Evolutionary conservation across 1,140 invertebrate species (phyloP), one percentile per base, ranked within the genome.

Genomic region (Amphibalanus amphitrite): DNA sequence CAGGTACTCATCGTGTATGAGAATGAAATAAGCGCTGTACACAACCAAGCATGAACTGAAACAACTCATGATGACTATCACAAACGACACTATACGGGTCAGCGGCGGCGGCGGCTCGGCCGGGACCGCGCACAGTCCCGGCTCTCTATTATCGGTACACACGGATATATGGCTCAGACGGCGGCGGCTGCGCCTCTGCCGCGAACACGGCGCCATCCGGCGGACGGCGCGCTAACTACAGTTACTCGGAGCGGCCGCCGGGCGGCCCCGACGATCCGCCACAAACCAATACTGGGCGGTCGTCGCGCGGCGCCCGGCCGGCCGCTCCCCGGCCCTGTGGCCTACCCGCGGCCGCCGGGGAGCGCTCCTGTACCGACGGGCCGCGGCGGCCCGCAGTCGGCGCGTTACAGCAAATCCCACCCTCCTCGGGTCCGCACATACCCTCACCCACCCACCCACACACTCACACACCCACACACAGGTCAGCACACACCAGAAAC

Each of bases 21-120:
- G 47, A 59, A 59, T 59, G 47, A 59, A 59, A 59, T 59, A 59
- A 59, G 47, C 47, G 47, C 47, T 59, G 47, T 59, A 59, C 47
- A 70, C 28, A 28, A 70, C 40, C 69, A 17, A 70, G 69, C 38
- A 70, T 59, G 64, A 59, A 64, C 69, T 59, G 69, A 70, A 29
- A 29, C 69, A 59, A 28, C 30, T 33, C 28, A 59, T 40, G 69
- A 70, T 59, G 69, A 29, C 28, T 28, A 70, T 59, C 28, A 29
- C 64, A 64, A 70, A 33, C 69, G 47, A 3, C 40, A 29, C 26
- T 29, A 23, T 70, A 29, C 10, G 3, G 15, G 15, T 38, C 33
- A 6, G 33, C 33, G 15, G 4, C 4, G 33, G 15, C 33, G 33
- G 15, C 33, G 33, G 4, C 33, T 38, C 33, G 15, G 33, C 15